Evolutionary conservation across 2,888 invertebrate genomes (phyloP), one percentile per base, ranked within the genome.

Genomic region (Scaptomyza parva): DNA sequence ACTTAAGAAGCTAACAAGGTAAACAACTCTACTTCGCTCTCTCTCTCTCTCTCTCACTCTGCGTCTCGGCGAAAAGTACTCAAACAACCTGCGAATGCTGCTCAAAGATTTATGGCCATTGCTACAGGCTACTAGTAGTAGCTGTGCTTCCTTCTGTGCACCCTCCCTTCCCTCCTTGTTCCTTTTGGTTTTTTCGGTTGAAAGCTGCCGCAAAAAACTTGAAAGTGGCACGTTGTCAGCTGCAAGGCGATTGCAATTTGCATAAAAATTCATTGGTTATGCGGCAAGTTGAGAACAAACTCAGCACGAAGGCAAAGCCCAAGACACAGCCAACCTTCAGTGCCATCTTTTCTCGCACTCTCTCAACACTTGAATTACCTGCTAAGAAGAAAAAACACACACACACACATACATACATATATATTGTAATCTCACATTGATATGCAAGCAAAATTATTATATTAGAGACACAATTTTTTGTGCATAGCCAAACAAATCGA

Each of bases 221-320:
- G 75, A 70, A 77, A 71, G 77, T 80, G 55, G 67, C 72, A 80
- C 76, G 82, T 78, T 85, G 85, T 86, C 78, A 85, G 77, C 76
- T 76, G 76, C 78, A 81, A 77, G 83, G 79, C 70, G 74, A 78
- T 71, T 84, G 83, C 88, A 87, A 89, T 89, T 89, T 89, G 89
- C 89, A 89, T 89, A 89, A 89, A 89, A 89, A 89, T 89, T 88
- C 88, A 89, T 89, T 88, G 88, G 83, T 74, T 78, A 76, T 71
- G 71, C 79, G 76, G 71, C 68, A 82, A 85, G 70, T 75, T 79
- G 77, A 68, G 77, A 69, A 14, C n/a, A 83, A 82, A 81, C 59
- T 63, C 62, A 30, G 20, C 22, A 53, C 37, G n/a, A n/a, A 47
- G 9, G 8, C 57, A 60, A 30, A 35, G 14, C 14, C 7, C 35